Percentiles rank a stretch among this genome's conserved stretches.
These are phyloP conservation scores for Pseudonaja textilis DNA, from an alignment of 2,113 vertebrate species.

Conservation along the genomic window DNA sequence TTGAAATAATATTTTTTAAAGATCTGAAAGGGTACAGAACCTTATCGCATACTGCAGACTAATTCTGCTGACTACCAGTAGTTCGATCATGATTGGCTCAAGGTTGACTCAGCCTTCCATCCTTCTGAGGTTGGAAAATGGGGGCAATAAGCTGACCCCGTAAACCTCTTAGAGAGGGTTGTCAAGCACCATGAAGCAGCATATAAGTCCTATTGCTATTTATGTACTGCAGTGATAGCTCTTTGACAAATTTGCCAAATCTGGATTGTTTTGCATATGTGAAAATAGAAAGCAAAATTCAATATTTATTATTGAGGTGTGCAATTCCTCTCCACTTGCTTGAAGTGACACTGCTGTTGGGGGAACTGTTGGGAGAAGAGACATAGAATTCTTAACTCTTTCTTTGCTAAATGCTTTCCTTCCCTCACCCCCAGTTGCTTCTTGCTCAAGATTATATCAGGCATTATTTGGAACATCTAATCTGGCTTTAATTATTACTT, in stretches of 20 bases:
- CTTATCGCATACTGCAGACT: background rate
- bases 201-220: background rate
- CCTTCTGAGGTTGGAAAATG: too few species aligned
- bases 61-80: too few species aligned
- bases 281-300: background rate
- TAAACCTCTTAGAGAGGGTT: too few species aligned
- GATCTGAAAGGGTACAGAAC: background rate
- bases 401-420: background rate
- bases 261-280: background rate
- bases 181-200: too few species aligned
- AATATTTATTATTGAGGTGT: background rate
- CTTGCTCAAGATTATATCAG: background rate
- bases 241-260: background rate
- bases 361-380: background rate
- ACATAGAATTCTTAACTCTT: background rate
- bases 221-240: background rate
- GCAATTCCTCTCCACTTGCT: background rate
- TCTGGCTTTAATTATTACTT: slow-evolving; percentile 1
- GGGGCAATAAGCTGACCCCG: too few species aligned
- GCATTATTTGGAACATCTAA: background rate
- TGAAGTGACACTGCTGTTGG: background rate
- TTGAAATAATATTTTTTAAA: background rate
- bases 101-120: too few species aligned
- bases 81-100: too few species aligned
- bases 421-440: background rate